phyloP scores from a whole-genome alignment of 2,113 vertebrate genomes.

The Corythoichthys haematopterus region DNA sequence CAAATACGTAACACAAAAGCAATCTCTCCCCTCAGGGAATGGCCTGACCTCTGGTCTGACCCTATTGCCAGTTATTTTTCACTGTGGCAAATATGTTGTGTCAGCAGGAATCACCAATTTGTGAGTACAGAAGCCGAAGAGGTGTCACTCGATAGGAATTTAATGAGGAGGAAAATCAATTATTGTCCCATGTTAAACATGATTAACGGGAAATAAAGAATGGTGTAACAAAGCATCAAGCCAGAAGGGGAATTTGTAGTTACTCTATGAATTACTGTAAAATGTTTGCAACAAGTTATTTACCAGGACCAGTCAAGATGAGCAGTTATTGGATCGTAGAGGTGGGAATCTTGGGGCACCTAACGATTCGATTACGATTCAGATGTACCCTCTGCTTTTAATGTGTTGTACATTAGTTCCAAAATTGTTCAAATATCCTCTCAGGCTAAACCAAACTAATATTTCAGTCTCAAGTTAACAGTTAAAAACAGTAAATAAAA shows the following conservation, averaged over 20 bases:
- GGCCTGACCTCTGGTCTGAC: background rate
- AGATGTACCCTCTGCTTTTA: too few species aligned
- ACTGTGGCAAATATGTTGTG: background rate
- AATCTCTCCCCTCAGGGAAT: background rate
- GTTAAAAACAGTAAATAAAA: too few species aligned
- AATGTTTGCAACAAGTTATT: too few species aligned
- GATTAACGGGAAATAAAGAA: background rate
- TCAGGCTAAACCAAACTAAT: too few species aligned
- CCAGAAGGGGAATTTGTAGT: background rate
- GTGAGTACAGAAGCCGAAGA: background rate
- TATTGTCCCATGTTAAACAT: slow-evolving; percentile 2
- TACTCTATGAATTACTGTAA: background rate
- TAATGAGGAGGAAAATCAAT: slow-evolving; percentile 12
- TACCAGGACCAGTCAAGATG: too few species aligned
- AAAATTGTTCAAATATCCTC: too few species aligned
- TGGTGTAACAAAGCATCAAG: background rate
- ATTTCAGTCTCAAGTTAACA: too few species aligned
- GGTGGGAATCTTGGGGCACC: too few species aligned
- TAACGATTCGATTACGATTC: too few species aligned
- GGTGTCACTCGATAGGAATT: slow-evolving; percentile 1
- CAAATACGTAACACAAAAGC: background rate
- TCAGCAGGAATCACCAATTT: background rate
- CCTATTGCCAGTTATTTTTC: background rate
- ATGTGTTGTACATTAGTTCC: too few species aligned
- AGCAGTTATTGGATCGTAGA: too few species aligned